A percentile compares a stretch with the other conserved stretches of the same genome.
Evolutionary conservation across 2,888 invertebrate genomes (phyloP).

Genomic region (Torymus texanus): DNA sequence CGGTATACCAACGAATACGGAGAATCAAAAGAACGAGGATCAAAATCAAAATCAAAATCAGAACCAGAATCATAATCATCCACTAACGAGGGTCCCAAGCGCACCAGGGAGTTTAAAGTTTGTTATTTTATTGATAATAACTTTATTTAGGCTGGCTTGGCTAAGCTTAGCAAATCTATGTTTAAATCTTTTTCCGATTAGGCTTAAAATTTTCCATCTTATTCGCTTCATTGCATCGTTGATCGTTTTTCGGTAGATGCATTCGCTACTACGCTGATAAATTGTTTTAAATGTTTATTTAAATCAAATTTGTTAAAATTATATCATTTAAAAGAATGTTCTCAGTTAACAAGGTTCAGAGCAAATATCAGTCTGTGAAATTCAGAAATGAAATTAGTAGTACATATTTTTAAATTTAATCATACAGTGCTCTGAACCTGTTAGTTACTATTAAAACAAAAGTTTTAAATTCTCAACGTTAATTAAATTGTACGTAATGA

Average conservation of each 20-base stretch:
- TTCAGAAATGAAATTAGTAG: no score
- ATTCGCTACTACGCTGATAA: neutral
- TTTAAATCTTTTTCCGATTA: slow-evolving; percentile 30
- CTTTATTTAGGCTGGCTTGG: slow-evolving; percentile 38
- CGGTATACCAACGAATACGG: slow-evolving; percentile 72
- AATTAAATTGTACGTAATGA: neutral
- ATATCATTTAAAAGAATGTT: no score
- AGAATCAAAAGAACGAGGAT: slow-evolving; percentile 69
- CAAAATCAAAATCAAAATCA: slow-evolving; percentile 72
- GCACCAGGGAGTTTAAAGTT: slow-evolving; percentile 87
- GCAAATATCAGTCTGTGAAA: no score
- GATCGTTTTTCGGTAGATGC: slow-evolving; percentile 9
- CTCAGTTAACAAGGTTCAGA: no score
- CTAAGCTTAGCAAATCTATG: slow-evolving; percentile 51
- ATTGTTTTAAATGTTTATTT: neutral
- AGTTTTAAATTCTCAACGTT: neutral
- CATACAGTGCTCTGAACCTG: neutral
- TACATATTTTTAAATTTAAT: neutral
- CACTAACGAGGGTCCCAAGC: slow-evolving; percentile 82
- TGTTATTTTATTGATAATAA: slow-evolving; percentile 63
- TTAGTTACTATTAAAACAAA: slow-evolving; percentile 3
- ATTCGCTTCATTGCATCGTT: slow-evolving; percentile 32
- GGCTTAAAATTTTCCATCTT: slow-evolving; percentile 13
- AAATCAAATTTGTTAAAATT: no score
- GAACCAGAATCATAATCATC: slow-evolving; percentile 73